Evolutionary conservation across 2,888 invertebrate genomes (phyloP).

Genomic region (Cheilosia urbana): DNA sequence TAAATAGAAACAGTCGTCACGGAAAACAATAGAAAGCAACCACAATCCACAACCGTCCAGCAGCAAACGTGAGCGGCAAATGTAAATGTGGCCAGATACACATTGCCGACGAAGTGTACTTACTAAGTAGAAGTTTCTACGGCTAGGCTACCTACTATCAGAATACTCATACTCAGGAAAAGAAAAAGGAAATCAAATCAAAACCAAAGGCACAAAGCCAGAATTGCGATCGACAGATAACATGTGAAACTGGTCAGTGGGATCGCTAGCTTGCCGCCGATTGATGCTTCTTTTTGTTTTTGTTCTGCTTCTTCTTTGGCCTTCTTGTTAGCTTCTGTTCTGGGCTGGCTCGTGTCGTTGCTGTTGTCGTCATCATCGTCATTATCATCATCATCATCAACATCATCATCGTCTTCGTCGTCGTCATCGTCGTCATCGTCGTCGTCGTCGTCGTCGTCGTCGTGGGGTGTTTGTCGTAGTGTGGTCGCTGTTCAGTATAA

Average conservation of each 20-base stretch:
- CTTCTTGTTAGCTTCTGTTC: constrained; percentile 72
- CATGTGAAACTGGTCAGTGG: constrained; percentile 68
- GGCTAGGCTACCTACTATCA: constrained; percentile 11
- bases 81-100: constrained; percentile 63
- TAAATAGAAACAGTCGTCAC: constrained; percentile 14
- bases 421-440: constrained; percentile 30
- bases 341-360: constrained; percentile 37
- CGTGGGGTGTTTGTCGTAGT: constrained; percentile 34
- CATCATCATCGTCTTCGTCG: not conserved
- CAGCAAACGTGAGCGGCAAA: constrained; percentile 43
- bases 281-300: constrained; percentile 19
- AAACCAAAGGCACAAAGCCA: constrained; percentile 32
- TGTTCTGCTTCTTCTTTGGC: constrained; percentile 28
- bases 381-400: constrained; percentile 31
- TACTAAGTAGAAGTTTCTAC: constrained; percentile 14
- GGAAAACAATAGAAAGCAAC: constrained; percentile 15
- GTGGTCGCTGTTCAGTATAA: constrained; percentile 40
- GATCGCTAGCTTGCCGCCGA: constrained; percentile 25
- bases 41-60: constrained; percentile 15
- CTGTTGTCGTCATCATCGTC: constrained; percentile 64
- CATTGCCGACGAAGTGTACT: constrained; percentile 14
- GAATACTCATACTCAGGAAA: constrained; percentile 48
- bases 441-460: constrained; percentile 28
- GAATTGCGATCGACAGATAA: constrained; percentile 47
- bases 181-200: constrained; percentile 56